Percentiles rank a stretch among this genome's conserved stretches.
These are phyloP conservation scores for Pontoporia blainvillei DNA, from an alignment of 2,113 vertebrate species.

Conservation along the genomic window DNA sequence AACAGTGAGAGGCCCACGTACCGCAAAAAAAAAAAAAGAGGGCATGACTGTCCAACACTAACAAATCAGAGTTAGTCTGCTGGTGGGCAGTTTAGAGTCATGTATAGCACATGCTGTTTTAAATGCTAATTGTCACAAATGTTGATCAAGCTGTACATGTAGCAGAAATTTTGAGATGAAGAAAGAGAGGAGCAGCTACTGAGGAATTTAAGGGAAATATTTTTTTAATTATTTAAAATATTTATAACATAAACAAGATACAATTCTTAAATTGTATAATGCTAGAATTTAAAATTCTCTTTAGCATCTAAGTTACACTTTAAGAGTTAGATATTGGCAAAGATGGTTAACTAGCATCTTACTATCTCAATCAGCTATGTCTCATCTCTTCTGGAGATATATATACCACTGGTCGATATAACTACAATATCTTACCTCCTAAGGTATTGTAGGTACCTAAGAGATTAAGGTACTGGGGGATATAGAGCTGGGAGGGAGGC, in stretches of 20 bases:
- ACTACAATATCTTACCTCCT: neutral
- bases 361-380: neutral
- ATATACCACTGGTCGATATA: neutral
- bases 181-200: neutral
- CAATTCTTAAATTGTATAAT: neutral
- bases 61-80: neutral
- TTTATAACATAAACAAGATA: neutral
- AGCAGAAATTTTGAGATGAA: neutral
- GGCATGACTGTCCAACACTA: neutral
- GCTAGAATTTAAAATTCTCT: neutral
- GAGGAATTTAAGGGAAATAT: neutral
- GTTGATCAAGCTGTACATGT: neutral
- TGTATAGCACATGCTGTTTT: neutral
- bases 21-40: neutral
- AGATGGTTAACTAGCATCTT: neutral
- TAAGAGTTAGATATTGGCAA: neutral
- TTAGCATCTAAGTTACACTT: neutral
- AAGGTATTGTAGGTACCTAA: no score
- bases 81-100: neutral
- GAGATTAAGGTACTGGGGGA: neutral
- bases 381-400: neutral
- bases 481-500: neutral
- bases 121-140: constrained; percentile 17
- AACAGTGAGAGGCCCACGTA: no score
- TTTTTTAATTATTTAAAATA: neutral